Evolutionary conservation across 2,888 invertebrate species (phyloP).

Genomic region (Leucophora obtusa): DNA sequence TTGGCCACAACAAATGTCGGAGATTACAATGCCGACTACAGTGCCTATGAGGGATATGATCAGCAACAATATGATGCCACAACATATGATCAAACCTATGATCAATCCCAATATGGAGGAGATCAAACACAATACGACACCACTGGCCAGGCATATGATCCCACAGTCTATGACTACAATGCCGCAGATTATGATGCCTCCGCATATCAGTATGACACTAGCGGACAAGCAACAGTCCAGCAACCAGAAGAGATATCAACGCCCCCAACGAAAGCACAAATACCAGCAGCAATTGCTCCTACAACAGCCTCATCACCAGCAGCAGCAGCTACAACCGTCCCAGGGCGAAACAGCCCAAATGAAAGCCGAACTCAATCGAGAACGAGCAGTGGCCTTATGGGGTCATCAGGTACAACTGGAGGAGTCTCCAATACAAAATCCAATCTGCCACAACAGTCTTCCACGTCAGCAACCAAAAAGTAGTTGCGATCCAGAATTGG

Average conservation of each 20-base stretch:
- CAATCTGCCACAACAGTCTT: slow-evolving; percentile 78
- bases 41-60: slow-evolving; percentile 73
- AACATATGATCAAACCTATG: slow-evolving; percentile 73
- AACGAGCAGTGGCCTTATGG: slow-evolving; percentile 77
- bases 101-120: slow-evolving; percentile 70
- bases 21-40: slow-evolving; percentile 73
- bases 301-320: slow-evolving; percentile 53
- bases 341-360: slow-evolving; percentile 67
- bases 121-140: slow-evolving; percentile 69
- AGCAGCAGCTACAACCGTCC: slow-evolving; percentile 48
- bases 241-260: slow-evolving; percentile 42
- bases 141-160: slow-evolving; percentile 64
- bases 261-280: slow-evolving; percentile 44
- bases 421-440: slow-evolving; percentile 71
- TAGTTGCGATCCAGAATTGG: slow-evolving; percentile 68
- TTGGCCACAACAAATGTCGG: slow-evolving; percentile 53
- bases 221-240: slow-evolving; percentile 34
- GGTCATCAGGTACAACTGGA: slow-evolving; percentile 74
- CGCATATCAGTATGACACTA: slow-evolving; percentile 73
- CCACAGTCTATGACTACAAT: slow-evolving; percentile 69
- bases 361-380: slow-evolving; percentile 76
- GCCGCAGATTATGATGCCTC: slow-evolving; percentile 69
- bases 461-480: slow-evolving; percentile 77
- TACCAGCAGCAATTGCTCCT: slow-evolving; percentile 48
- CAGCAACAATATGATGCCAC: slow-evolving; percentile 75